These are phyloP conservation scores for Abrostola tripartita DNA, from an alignment of 2,888 invertebrate species.

Conservation along the genomic window DNA sequence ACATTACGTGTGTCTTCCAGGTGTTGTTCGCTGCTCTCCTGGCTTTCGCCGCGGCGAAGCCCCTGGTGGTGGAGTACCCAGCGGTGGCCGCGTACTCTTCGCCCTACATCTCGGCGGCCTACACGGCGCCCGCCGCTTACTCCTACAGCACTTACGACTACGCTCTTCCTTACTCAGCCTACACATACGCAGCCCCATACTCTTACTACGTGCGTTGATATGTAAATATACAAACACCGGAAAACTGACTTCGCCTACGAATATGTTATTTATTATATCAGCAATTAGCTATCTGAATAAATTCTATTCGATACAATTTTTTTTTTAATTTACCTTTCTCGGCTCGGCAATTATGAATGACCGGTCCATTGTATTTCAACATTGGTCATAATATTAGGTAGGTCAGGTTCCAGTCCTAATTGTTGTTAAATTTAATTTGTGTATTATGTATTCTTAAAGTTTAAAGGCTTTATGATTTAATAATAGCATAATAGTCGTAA, in stretches of 20 bases:
- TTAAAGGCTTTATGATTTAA: slow-evolving; percentile 43
- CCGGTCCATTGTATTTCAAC: slow-evolving; percentile 25
- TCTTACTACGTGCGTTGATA: slow-evolving; percentile 76
- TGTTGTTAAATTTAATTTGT: slow-evolving; percentile 29
- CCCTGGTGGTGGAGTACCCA: slow-evolving; percentile 77
- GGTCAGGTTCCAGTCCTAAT: slow-evolving; percentile 28
- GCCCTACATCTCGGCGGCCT: slow-evolving; percentile 80
- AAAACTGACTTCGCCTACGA: slow-evolving; percentile 9
- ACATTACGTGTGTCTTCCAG: slow-evolving; percentile 58
- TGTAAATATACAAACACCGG: neutral
- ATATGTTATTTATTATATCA: slow-evolving; percentile 20
- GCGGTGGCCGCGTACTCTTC: slow-evolving; percentile 78
- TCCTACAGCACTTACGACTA: slow-evolving; percentile 77
- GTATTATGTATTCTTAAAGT: slow-evolving; percentile 44
- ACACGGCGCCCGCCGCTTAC: slow-evolving; percentile 83
- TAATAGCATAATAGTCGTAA: slow-evolving; percentile 46
- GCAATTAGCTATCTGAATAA: slow-evolving; percentile 45
- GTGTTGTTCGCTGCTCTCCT: slow-evolving; percentile 84
- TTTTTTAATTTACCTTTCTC: slow-evolving; percentile 2
- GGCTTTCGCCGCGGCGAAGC: slow-evolving; percentile 86
- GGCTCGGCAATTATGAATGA: slow-evolving; percentile 2
- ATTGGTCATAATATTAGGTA: slow-evolving; percentile 26
- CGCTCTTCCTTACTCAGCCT: slow-evolving; percentile 72
- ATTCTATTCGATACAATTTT: slow-evolving; percentile 18
- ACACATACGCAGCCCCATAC: slow-evolving; percentile 75